These are phyloP conservation scores for Calameuta idolon DNA, from an alignment of 2,888 invertebrate species.

Conservation along the genomic window DNA sequence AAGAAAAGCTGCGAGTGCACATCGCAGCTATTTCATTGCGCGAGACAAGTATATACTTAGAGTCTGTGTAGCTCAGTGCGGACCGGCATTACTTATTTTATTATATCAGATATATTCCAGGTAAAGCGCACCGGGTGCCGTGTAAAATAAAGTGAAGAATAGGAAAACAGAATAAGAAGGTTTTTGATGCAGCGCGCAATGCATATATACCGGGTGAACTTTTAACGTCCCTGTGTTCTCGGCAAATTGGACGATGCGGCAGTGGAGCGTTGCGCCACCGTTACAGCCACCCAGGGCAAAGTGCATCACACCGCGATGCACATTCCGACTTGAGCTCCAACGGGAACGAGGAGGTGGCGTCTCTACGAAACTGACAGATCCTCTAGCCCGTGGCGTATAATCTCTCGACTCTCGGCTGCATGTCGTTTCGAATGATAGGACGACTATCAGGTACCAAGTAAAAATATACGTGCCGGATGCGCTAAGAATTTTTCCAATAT, in stretches of 20 bases:
- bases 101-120: slow-evolving; percentile 41
- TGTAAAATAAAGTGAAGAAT: slow-evolving; percentile 26
- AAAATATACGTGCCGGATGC: background rate
- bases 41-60: background rate
- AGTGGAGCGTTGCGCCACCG: background rate
- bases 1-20: slow-evolving; percentile 23
- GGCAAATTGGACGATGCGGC: slow-evolving; percentile 23
- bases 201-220: slow-evolving; percentile 25
- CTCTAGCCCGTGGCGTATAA: background rate
- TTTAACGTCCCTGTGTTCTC: slow-evolving; percentile 28
- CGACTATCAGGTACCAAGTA: background rate
- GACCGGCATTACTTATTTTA: slow-evolving; percentile 46
- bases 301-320: background rate
- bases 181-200: background rate
- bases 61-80: background rate
- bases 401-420: background rate
- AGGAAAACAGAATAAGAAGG: background rate
- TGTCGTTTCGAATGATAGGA: background rate
- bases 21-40: slow-evolving; percentile 13
- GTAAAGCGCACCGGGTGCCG: slow-evolving; percentile 19
- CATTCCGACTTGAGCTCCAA: background rate
- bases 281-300: background rate
- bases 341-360: background rate
- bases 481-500: background rate
- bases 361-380: background rate